These are phyloP conservation scores for Oreochromis grahami DNA, from an alignment of 2,797 vertebrate species.

Conservation along the genomic window DNA sequence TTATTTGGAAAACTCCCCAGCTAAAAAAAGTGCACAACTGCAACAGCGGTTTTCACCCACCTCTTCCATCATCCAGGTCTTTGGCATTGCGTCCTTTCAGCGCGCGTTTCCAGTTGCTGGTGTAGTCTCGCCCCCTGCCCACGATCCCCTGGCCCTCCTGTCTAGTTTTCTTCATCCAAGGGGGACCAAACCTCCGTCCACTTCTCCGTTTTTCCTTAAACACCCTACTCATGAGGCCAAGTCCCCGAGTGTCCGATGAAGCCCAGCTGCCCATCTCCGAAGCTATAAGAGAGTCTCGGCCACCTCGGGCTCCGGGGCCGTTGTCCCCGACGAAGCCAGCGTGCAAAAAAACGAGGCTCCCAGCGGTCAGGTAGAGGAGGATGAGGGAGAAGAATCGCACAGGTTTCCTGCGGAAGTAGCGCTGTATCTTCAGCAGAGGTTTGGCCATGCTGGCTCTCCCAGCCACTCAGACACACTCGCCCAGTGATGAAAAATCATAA, in stretches of 20 bases:
- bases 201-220: constrained; percentile 74
- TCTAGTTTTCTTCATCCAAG: constrained; percentile 79
- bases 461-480: constrained; percentile 43
- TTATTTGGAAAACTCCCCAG: not conserved
- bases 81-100: constrained; percentile 80
- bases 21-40: not conserved
- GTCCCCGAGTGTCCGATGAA: constrained; percentile 62
- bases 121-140: constrained; percentile 71
- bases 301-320: constrained; percentile 40
- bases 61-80: constrained; percentile 88
- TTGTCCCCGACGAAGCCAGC: constrained; percentile 82
- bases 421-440: constrained; percentile 89
- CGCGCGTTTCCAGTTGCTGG: constrained; percentile 78
- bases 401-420: constrained; percentile 90
- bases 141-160: constrained; percentile 60
- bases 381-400: constrained; percentile 92
- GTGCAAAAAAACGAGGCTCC: constrained; percentile 92
- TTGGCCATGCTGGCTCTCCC: constrained; percentile 85
- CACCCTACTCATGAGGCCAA: constrained; percentile 75
- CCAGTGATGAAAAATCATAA: constrained; percentile 62
- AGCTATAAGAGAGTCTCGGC: constrained; percentile 48
- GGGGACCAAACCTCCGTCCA: constrained; percentile 73
- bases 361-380: constrained; percentile 90
- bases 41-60: constrained; percentile 67
- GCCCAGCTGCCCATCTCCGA: constrained; percentile 51